A percentile compares a stretch with the other conserved stretches of the same genome.
These are phyloP conservation scores for Leptopilina syphax DNA, from an alignment of 2,888 invertebrate species.

Conservation along the genomic window DNA sequence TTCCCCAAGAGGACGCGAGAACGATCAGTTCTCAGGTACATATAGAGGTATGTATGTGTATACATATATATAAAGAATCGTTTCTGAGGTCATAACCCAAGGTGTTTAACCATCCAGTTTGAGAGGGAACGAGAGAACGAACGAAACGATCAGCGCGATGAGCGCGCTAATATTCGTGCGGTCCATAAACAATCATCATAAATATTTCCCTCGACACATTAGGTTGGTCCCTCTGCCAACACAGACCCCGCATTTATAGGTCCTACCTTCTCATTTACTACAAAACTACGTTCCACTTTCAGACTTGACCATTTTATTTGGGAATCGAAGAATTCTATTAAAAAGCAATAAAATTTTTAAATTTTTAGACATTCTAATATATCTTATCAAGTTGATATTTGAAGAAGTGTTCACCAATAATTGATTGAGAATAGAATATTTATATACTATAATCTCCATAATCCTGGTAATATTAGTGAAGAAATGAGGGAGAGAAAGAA, in stretches of 20 bases:
- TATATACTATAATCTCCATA: too few species aligned
- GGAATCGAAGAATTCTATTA: neutral
- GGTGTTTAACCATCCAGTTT: constrained; percentile 57
- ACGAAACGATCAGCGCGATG: constrained; percentile 58
- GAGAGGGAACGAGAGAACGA: constrained; percentile 46
- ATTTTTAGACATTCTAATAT: neutral
- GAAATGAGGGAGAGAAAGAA: neutral
- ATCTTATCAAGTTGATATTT: too few species aligned
- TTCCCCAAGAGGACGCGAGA: constrained; percentile 1
- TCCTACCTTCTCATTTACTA: constrained; percentile 48
- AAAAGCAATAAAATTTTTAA: neutral
- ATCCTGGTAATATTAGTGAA: neutral
- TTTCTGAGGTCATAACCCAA: constrained; percentile 40
- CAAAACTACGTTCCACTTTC: constrained; percentile 32
- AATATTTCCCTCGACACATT: constrained; percentile 75
- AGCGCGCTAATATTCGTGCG: constrained; percentile 74
- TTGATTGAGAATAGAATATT: too few species aligned
- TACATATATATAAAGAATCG: constrained; percentile 31
- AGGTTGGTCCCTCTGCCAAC: constrained; percentile 70
- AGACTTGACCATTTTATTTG: constrained; percentile 15
- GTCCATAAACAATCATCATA: constrained; percentile 76
- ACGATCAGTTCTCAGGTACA: constrained; percentile 29
- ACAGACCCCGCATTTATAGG: constrained; percentile 45
- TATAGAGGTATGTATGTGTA: too few species aligned
- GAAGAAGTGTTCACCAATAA: too few species aligned